phyloP scores from a whole-genome alignment of 2,113 vertebrate genomes.

The Poeciliopsis prolifica region DNA sequence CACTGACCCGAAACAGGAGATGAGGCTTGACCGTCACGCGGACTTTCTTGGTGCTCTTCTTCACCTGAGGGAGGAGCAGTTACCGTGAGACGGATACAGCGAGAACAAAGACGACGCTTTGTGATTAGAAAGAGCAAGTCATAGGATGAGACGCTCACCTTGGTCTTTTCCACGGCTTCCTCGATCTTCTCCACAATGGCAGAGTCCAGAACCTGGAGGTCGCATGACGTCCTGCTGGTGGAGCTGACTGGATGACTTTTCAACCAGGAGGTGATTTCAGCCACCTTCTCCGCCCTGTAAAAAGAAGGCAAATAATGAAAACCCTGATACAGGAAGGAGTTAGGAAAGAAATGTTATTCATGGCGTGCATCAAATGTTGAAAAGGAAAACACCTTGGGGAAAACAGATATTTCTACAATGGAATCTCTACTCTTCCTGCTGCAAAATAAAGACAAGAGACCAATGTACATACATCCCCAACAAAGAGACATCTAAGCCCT shows the following conservation, averaged over 20 bases:
- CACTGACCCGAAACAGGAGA: constrained; percentile 92
- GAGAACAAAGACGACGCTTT: neutral
- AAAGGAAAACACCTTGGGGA: neutral
- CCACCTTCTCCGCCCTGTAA: constrained; percentile 69
- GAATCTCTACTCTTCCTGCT: neutral
- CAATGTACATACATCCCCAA: too few species aligned
- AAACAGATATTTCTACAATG: neutral
- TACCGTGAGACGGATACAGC: neutral
- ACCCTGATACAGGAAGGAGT: neutral
- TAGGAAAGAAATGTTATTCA: neutral
- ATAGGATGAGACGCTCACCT: constrained; percentile 33
- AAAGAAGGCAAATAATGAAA: neutral
- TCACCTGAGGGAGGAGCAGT: constrained; percentile 78
- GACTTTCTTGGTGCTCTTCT: constrained; percentile 93
- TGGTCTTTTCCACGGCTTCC: constrained; percentile 67
- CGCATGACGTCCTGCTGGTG: constrained; percentile 69
- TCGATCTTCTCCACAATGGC: constrained; percentile 72
- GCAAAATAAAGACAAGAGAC: neutral
- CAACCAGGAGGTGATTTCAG: constrained; percentile 70
- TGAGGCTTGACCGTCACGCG: constrained; percentile 97
- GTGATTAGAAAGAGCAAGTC: neutral
- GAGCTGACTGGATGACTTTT: constrained; percentile 73
- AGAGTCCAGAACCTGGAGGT: constrained; percentile 68
- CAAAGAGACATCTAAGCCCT: too few species aligned
- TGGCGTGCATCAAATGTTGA: neutral